phyloP scores from a whole-genome alignment of 2,797 vertebrate species.

The Lophotriccus pileatus region DNA sequence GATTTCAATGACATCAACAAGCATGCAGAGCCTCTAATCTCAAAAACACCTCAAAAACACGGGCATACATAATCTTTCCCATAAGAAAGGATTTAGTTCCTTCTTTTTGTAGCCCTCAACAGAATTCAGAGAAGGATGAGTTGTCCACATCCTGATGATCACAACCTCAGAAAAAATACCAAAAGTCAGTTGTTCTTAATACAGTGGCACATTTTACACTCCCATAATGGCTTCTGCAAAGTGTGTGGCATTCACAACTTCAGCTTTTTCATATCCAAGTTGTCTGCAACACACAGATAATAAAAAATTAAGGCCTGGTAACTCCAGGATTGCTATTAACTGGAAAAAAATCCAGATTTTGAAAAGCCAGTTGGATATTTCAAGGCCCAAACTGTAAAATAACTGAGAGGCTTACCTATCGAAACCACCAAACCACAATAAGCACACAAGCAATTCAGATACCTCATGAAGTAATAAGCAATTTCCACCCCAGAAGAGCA shows the following conservation, averaged over 20 bases:
- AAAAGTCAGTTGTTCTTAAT: neutral
- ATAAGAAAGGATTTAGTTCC: accelerated
- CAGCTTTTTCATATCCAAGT: neutral
- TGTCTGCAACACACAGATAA: neutral
- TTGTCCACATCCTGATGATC: neutral
- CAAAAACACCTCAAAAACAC: neutral
- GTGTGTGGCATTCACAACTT: neutral
- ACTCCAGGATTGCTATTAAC: neutral
- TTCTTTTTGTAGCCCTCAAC: neutral
- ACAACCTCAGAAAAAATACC: neutral
- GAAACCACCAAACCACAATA: neutral
- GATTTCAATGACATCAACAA: neutral
- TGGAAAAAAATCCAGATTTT: neutral
- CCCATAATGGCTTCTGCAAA: neutral
- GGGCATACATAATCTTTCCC: neutral
- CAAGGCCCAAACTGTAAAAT: neutral
- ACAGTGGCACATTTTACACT: accelerated
- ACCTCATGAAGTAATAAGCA: neutral
- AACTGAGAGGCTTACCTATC: neutral
- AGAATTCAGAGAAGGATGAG: neutral
- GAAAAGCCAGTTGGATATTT: neutral
- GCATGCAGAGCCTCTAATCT: neutral
- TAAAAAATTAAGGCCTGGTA: neutral
- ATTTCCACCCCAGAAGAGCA: neutral
- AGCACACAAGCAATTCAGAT: neutral